Base-by-base conservation (phyloP, 2,797 vertebrate genomes). In the Rachycentron canadum region DNA sequence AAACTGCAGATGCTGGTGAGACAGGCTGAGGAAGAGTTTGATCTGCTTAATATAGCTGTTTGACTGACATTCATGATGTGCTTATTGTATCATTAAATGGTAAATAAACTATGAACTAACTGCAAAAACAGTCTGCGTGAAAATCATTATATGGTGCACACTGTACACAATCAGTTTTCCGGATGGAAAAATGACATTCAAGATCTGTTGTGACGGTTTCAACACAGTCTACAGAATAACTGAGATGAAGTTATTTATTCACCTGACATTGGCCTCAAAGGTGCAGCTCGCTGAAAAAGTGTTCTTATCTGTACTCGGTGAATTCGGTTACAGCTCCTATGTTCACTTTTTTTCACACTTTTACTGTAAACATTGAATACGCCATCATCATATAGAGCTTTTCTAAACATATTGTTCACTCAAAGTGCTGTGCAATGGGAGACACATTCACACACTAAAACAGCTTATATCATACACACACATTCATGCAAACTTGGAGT, bases 361-460 rank as follows among this genome's bases (percentile, higher is more conserved):
- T 26, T 30, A 38, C 26, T 32, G 52, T 5, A 76, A 68, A 74
- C 19, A 60, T 64, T 56, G 34, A 67, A 58, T 36, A 38, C 50
- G 25, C 17, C 32, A 32, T 32, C 32, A 32, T 7, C 32, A 7
- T 32, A 32, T 3, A 3, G 7, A 3, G 32, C 32, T 32, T 32
- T 32, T 32, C 32, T 32, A 32, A 7, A 3, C 32, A 32, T 32
- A 32, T 7, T 32, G 32, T 3, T 7, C 32, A 32, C 32, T 32
- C 32, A 3, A 32, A 32, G 32, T 32, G 32, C 32, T 7, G 3
- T 32, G 7, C 3, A 32, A 32, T 32, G 32, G 7, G 7, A 32
- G 32, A 3, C 32, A 32, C 32, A 32, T 32, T 32, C 32, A 32
- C 7, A 32, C 32, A 32, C 32, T 3, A 32, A 32, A 3, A 32